Base-by-base conservation (phyloP, 2,113 vertebrate genomes). In the Onychostoma macrolepis region DNA sequence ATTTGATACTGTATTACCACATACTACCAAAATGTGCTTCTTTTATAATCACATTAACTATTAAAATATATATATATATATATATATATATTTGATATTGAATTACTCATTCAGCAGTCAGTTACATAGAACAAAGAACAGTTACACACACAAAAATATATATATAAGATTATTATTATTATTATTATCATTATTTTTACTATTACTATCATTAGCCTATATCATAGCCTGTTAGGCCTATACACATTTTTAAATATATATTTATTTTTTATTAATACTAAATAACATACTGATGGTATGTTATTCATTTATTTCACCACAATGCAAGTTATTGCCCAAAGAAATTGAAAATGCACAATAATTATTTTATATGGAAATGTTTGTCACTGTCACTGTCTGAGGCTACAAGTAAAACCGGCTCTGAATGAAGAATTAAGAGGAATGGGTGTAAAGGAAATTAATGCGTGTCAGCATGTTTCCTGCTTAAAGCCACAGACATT, bases 361-460 rank as follows among this genome's bases (percentile, higher is more conserved):
- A 28, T 63, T 63, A 63, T 63, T 63, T 63, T 28, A 63, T 63
- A 63, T 63, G 61, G n/a, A 63, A 63, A 65, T 63, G 61, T 28
- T 15, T 48, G 26, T 78, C 45, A 53, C 17, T 79, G 15, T 53
- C 50, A 53, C 53, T 36, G 17, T 33, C 63, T 67, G 17, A 36
- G 36, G 36, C 36, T 6, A 69, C 6, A 21, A 3, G 6, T 69
- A 17, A 30, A 33, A 3, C 1, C 19, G 13, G 13, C 0, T 38
- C 3, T 21, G 8, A 71, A 38, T 36, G 4, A 24, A 26, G 0
- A n/a, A 43, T 75, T 2, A 76, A 45, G 24, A 26, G 24, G 1
- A 26, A 26, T 45, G n/a, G 56, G 7, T 65, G 38, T 6, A 65
- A 81, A 65, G 38, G 58, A 67, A 81, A 81, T 78, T 26, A 30